Evolutionary conservation across 2,797 vertebrate species (phyloP), one percentile per base, ranked within the genome.

Genomic region (Setipinna tenuifilis): DNA sequence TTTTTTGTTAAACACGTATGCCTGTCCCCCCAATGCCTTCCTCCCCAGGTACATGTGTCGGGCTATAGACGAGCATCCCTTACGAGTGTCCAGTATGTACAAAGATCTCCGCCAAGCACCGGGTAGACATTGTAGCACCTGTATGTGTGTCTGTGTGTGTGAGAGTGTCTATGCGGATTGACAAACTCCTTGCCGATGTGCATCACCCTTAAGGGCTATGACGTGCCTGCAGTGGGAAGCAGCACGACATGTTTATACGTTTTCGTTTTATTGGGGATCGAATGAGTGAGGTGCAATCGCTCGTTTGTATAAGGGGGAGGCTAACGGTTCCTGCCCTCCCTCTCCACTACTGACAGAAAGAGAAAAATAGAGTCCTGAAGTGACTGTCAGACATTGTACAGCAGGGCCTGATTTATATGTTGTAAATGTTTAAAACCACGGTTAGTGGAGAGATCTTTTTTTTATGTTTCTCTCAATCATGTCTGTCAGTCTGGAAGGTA

Each of bases 191-290:
- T 59, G 35, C 50, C 10, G 50, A n/a, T 59, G 58, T 59, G 58
- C 58, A 59, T n/a, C 25, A 31, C 68, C 68, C 71, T 41, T 21
- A 78, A 78, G 71, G 71, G 71, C 71, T 78, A 78, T 35, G 6
- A n/a, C 35, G 68, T 75, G 68, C 35, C 31, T 78, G 31, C 31
- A 35, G 31, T 78, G 31, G 71, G 71, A 78, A 44, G 35, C 35
- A 25, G 31, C 16, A 17, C 16, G 6, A 5, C 31, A 1, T 31
- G 5, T 75, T 75, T 78, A 1, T 78, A 54, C 50, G 9, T 54
- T 7, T 21, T 78, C 23, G 65, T 71, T 71, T 12, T 16, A 54
- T 7, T 5, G 65, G 65, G 25, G 25, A 31, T 31, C 25, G 17
- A 14, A 1, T 9, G 50, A 54, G 31, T 75, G 68, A 75, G 71